A percentile compares a stretch with the other conserved stretches of the same genome.
Evolutionary conservation across 2,888 invertebrate species (phyloP).

Genomic region (Crocallis elinguaria): DNA sequence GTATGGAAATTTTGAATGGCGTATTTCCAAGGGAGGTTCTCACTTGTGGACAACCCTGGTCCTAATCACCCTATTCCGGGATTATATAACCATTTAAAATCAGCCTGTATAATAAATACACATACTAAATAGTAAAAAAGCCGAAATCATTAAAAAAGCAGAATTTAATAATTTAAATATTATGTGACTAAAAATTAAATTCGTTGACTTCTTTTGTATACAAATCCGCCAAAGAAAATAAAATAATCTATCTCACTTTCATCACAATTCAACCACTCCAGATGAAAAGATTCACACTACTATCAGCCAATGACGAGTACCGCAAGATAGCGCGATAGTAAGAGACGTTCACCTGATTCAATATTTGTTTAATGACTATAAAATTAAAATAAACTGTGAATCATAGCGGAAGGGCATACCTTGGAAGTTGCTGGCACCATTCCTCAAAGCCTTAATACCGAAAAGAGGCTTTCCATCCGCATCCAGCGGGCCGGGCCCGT

Average conservation of each 20-base stretch:
- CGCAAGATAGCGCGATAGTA: constrained; percentile 25
- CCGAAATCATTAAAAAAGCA: no score
- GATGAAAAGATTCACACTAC: constrained; percentile 10
- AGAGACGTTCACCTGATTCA: constrained; percentile 40
- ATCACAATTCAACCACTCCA: neutral
- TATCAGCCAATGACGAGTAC: constrained; percentile 1
- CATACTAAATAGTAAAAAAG: no score
- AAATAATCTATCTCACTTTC: constrained; percentile 2
- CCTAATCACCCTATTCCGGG: no score
- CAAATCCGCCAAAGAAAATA: neutral
- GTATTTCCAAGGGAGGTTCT: no score
- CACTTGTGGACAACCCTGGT: no score
- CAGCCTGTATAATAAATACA: no score
- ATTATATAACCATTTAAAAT: no score
- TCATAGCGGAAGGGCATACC: constrained; percentile 68
- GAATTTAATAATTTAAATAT: neutral
- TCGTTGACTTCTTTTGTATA: neutral
- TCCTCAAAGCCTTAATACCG: constrained; percentile 89
- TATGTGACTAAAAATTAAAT: neutral
- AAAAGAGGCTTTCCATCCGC: constrained; percentile 92
- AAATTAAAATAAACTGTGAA: constrained; percentile 30
- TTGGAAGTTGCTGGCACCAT: constrained; percentile 86
- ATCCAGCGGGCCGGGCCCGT: constrained; percentile 93
- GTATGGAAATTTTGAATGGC: no score
- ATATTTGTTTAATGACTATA: constrained; percentile 42